These are phyloP conservation scores for Tragelaphus imberbis DNA, from an alignment of 2,113 vertebrate species.

Conservation along the genomic window DNA sequence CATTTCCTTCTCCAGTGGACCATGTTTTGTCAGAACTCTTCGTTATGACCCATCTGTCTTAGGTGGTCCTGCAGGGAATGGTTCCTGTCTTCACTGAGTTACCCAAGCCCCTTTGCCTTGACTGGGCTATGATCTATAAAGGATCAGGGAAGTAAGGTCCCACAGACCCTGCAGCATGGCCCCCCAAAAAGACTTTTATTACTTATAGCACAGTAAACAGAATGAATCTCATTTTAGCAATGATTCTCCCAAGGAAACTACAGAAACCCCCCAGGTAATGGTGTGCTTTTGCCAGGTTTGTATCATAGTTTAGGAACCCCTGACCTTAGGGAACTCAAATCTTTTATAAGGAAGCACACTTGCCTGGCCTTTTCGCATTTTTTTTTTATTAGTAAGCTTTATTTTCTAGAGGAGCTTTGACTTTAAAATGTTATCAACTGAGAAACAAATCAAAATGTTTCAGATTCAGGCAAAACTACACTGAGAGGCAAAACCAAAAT, in stretches of 20 bases:
- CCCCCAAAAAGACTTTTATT: neutral
- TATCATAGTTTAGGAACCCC: neutral
- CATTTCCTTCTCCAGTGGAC: neutral
- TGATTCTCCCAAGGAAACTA: neutral
- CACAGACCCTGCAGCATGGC: neutral
- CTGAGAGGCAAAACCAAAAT: neutral
- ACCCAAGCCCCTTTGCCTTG: neutral
- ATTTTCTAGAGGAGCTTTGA: neutral
- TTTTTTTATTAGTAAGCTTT: neutral
- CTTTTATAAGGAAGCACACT: neutral
- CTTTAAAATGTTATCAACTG: neutral
- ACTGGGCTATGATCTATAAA: neutral
- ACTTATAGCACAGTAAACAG: neutral
- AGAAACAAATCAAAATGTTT: neutral
- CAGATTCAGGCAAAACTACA: neutral
- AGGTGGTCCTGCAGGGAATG: neutral
- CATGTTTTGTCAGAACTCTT: neutral
- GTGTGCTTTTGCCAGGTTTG: neutral
- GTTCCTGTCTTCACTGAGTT: neutral
- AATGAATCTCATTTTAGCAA: neutral
- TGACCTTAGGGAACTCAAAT: neutral
- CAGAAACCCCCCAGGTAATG: neutral
- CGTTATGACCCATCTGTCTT: neutral
- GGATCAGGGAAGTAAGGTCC: neutral
- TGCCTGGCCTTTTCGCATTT: neutral